Evolutionary conservation across 2,888 invertebrate genomes (phyloP), one percentile per base, ranked within the genome.

Genomic region (Sturmia bella): DNA sequence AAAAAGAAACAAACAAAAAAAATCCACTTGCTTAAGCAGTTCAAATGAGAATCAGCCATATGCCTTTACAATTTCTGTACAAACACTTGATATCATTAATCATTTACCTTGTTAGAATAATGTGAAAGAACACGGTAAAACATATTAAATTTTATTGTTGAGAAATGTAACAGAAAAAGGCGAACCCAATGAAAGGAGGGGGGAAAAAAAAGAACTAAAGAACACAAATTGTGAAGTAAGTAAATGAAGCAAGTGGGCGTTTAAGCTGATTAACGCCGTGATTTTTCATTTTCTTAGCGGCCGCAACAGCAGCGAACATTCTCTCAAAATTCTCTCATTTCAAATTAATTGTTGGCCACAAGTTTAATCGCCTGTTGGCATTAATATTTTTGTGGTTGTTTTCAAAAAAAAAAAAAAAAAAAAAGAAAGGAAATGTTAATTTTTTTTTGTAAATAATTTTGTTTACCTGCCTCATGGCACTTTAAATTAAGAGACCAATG

Each of bases 221-320:
- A 3, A 37, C 24, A 45, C 15, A 45, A 12, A 39, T 39, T 9
- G 37, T 9, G 17, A 24, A 17, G 0, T 27, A 41, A 68, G 43
- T 39, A 64, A 61, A 37, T 68, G 43, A 54, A 73, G 39, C 52
- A 66, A 64, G 69, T 54, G 64, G 81, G 81, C 73, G 77, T 77
- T 77, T 69, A 82, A 77, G 77, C 73, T 69, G 64, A 77, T 82
- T 82, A 82, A 66, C 77, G 39, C 77, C 63, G 43, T 69, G 50
- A 81, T 77, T 81, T 77, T 45, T 73, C 17, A 37, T 54, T 43
- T 9, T 32, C 12, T 24, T 5, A 54, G 63, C 32, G 5, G 43
- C 3, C 3, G 12, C 15, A 41, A 27, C 4, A 27, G 7, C 17
- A n/a, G 17, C 3, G 32, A n/a, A n/a, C n/a, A n/a, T n/a, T n/a